Evolutionary conservation across 2,888 invertebrate species (phyloP), one percentile per base, ranked within the genome.

Genomic region (Drosophila conformis): DNA sequence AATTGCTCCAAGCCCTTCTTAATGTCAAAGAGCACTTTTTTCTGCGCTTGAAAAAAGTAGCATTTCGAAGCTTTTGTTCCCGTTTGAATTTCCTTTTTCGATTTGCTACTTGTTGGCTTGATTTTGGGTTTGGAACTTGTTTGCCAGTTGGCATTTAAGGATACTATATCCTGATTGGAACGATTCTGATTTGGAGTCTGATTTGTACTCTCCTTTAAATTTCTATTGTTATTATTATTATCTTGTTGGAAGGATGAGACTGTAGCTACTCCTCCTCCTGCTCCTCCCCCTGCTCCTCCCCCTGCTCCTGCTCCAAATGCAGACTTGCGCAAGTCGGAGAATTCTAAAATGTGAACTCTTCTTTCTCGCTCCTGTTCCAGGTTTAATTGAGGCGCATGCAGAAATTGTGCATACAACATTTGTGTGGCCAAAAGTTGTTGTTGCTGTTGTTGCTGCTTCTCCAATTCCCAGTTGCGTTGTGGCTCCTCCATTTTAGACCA

Each of bases 1-100:
- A 92, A 91, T 31, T 90, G 88, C 66, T 91, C 92, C 7, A 93
- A 73, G 59, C 93, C 92, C 76, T 92, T 93, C 65, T 92, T 92
- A 4, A 92, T 90, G 25, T 93, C 92, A 65, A 91, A 92, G 11
- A 93, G 68, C 6, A 90, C 80, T 40, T 85, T 90, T 65, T 92
- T 91, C 42, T 92, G 91, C 54, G 91, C 90, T 4, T 86, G 81
- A 62, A 92, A 91, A 69, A 91, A 89, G 5, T 86, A 70, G 21
- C 82, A 72, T 11, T 84, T 86, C 35, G 90, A 59, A 11, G 51
- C 8, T 8, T 60, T 25, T 54, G 15, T 21, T 35, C 8, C 46
- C 4, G 7, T 46, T 46, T 25, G 46, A 25, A 25, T 15, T 1
- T 69, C 52, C n/a, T 31, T 59, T 21, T 35, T 40, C 4, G 33